phyloP scores from a whole-genome alignment of 2,888 invertebrate genomes.

The Euplagia quadripunctaria region DNA sequence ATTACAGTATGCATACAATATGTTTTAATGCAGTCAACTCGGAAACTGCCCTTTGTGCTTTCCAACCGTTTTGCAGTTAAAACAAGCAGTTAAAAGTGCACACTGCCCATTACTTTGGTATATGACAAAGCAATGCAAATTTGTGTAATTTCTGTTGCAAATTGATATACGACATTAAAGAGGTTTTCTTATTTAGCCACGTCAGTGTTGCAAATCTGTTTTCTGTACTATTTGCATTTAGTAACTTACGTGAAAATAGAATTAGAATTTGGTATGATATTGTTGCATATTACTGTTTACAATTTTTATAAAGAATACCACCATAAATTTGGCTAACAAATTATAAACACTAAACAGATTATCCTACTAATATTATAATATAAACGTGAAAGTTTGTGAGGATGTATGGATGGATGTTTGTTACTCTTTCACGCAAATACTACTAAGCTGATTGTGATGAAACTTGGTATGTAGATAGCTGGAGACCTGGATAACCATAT shows the following conservation, averaged over 20 bases:
- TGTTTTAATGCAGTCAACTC: conserved; percentile 32
- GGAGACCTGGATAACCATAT: too few relatives aligned
- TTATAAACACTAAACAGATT: too few relatives aligned
- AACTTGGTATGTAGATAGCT: too few relatives aligned
- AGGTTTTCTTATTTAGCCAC: conserved; percentile 1
- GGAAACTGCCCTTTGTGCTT: conserved; percentile 29
- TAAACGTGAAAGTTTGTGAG: too few relatives aligned
- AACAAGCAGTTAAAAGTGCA: conserved; percentile 32
- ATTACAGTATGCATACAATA: conserved; percentile 30
- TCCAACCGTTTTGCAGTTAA: conserved; percentile 29
- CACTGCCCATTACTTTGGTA: conserved; percentile 28
- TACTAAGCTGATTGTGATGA: fast-evolving
- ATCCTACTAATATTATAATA: too few relatives aligned
- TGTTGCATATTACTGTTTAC: too few relatives aligned
- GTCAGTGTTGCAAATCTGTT: conserved; percentile 15
- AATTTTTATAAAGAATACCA: too few relatives aligned
- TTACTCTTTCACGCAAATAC: too few relatives aligned
- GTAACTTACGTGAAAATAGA: not conserved
- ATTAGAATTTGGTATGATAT: too few relatives aligned
- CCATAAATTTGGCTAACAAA: too few relatives aligned
- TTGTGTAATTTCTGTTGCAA: conserved; percentile 44
- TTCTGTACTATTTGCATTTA: conserved; percentile 2
- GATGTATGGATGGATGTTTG: too few relatives aligned
- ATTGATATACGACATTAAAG: conserved; percentile 34
- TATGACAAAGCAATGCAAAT: conserved; percentile 45